Conservation (phyloP, 2,797 vertebrate genomes). For the Xenops minutus region DNA sequence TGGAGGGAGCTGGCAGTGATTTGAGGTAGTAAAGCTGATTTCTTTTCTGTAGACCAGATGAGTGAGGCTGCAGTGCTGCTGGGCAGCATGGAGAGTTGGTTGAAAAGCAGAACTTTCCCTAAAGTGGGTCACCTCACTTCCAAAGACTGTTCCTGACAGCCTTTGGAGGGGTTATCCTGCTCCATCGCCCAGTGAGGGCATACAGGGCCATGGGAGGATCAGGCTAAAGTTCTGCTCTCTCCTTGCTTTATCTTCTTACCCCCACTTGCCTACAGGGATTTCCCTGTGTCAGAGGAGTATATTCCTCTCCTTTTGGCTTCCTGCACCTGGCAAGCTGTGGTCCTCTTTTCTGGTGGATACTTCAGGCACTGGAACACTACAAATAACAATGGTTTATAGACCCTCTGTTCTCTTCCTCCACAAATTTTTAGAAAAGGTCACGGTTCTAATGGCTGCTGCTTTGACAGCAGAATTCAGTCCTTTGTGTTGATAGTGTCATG, state of each 20-base stretch:
- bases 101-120: not conserved
- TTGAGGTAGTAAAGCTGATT: not conserved
- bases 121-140: not conserved
- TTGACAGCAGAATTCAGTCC: constrained; percentile 33
- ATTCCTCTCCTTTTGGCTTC: not conserved
- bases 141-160: not conserved
- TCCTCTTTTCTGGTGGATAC: not conserved
- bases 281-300: not conserved
- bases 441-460: constrained; percentile 12
- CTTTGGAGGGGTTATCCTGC: not conserved
- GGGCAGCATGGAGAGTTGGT: not conserved
- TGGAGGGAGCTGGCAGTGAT: not conserved
- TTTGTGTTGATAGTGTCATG: not conserved
- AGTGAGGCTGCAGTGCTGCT: not conserved
- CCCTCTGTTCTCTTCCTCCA: not conserved
- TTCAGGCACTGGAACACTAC: not conserved
- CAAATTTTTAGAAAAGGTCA: not conserved
- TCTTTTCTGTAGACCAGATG: not conserved
- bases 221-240: not conserved
- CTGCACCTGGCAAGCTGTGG: not conserved
- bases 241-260: not conserved
- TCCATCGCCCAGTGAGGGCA: not conserved
- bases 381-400: not conserved
- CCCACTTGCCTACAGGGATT: not conserved
- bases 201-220: not conserved